phyloP scores from a whole-genome alignment of 2,888 invertebrate species.

The Meta bourneti region DNA sequence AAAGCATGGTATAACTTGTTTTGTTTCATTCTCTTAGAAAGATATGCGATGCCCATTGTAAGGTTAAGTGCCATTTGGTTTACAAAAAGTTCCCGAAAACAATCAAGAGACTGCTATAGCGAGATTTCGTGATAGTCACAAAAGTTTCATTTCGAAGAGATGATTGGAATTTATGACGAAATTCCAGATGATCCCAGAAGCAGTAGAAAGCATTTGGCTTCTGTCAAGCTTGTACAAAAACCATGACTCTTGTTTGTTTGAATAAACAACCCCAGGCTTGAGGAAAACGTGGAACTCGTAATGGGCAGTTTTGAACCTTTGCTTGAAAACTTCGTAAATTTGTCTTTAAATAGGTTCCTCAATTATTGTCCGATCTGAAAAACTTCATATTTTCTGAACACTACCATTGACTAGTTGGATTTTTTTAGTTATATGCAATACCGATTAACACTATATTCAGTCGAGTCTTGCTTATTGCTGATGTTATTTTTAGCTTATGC shows the following conservation, averaged over 20 bases:
- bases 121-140: neutral
- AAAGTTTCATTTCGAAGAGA: neutral
- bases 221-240: neutral
- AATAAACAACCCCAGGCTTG: neutral
- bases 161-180: neutral
- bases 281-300: too few species aligned
- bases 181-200: neutral
- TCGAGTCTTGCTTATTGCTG: too few species aligned
- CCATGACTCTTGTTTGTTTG: neutral
- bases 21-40: neutral
- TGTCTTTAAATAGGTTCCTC: too few species aligned
- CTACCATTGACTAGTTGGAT: too few species aligned
- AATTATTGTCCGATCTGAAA: too few species aligned
- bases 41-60: neutral
- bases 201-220: neutral
- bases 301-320: too few species aligned
- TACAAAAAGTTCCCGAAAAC: neutral
- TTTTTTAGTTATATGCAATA: too few species aligned
- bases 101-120: neutral
- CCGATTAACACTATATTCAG: too few species aligned
- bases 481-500: too few species aligned
- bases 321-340: too few species aligned
- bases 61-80: neutral
- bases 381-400: too few species aligned
- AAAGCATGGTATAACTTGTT: neutral